These are phyloP conservation scores for Monodelphis domestica DNA, from an alignment of 2,797 vertebrate species.

Conservation along the genomic window DNA sequence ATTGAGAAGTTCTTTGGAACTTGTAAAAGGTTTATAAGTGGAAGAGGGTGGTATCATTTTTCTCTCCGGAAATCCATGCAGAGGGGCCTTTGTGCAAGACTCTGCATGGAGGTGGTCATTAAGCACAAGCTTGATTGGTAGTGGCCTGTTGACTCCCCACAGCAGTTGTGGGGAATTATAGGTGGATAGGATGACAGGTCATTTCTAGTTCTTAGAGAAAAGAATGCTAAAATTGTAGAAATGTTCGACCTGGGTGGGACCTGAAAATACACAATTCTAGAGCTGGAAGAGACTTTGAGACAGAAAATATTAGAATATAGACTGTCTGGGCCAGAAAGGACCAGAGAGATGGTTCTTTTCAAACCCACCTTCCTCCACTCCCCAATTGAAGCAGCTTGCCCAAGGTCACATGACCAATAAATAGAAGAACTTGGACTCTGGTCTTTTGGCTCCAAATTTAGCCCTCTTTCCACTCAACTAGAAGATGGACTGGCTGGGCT, in stretches of 20 bases:
- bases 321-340: neutral
- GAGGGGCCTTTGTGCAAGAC: neutral
- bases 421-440: neutral
- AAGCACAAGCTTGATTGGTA: neutral
- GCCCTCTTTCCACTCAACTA: neutral
- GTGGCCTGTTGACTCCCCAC: neutral
- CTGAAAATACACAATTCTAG: neutral
- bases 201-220: neutral
- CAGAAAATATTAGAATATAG: neutral
- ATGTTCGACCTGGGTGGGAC: neutral
- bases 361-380: neutral
- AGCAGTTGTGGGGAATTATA: neutral
- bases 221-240: neutral
- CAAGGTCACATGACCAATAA: neutral
- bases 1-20: neutral
- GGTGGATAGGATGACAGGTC: neutral
- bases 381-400: neutral
- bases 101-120: neutral
- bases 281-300: neutral
- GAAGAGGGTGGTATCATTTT: neutral
- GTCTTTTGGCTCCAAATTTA: neutral
- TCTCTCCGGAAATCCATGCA: neutral
- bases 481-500: neutral
- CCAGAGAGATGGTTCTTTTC: neutral
- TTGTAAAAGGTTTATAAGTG: neutral